phyloP scores from a whole-genome alignment of 1,140 invertebrate genomes.

The Hypsibius dujardini region DNA sequence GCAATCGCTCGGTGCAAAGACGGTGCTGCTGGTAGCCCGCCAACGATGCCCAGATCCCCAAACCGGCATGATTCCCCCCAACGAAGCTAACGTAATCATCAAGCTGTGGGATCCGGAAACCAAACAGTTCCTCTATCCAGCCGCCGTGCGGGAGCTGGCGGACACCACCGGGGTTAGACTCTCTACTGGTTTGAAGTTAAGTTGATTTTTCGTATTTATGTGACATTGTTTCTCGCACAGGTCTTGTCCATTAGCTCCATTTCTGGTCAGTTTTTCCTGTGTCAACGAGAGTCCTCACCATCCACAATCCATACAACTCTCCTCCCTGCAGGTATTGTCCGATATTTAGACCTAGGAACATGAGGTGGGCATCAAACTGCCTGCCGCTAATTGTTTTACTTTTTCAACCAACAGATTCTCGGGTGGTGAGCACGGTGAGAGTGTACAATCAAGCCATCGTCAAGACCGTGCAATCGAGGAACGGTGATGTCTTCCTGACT shows the following conservation, averaged over 20 bases:
- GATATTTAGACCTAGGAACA: not conserved
- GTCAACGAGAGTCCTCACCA: not conserved
- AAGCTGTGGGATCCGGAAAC: not conserved
- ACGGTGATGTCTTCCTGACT: not conserved
- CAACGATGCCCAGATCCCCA: not conserved
- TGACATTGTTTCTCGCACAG: not conserved
- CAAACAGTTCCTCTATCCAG: not conserved
- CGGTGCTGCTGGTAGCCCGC: not conserved
- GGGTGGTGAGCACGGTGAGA: not conserved
- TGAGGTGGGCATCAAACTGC: not conserved
- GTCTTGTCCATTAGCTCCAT: not conserved
- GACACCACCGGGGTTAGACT: not conserved
- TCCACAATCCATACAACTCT: not conserved
- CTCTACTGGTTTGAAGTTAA: not conserved
- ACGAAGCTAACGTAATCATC: not conserved
- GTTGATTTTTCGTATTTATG: not conserved
- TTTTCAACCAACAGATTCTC: not conserved
- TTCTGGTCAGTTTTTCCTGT: not conserved
- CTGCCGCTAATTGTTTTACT: not conserved
- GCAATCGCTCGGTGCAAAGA: not conserved
- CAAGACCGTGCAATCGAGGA: not conserved
- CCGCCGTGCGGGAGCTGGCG: not conserved
- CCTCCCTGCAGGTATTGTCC: not conserved
- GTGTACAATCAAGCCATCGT: slow-evolving; percentile 2
- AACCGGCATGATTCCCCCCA: not conserved